Evolutionary conservation across 2,888 invertebrate genomes (phyloP).

Genomic region (Trissoscelio sp.): DNA sequence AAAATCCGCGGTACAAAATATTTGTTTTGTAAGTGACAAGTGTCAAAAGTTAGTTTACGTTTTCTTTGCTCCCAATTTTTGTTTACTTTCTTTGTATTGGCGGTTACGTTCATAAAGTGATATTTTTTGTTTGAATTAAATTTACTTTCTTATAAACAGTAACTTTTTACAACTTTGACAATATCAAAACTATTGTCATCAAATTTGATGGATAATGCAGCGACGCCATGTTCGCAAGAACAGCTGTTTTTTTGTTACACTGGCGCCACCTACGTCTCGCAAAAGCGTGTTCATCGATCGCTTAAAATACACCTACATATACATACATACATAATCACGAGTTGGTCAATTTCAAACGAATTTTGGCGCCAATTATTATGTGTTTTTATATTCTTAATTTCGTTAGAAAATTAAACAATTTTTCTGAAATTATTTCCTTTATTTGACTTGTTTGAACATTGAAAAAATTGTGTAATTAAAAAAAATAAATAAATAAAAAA

Average conservation of each 20-base stretch:
- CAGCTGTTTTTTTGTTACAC: constrained; percentile 56
- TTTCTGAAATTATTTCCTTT: too few relatives aligned
- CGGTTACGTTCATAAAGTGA: not conserved
- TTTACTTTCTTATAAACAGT: not conserved
- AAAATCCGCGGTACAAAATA: constrained; percentile 5
- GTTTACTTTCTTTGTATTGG: not conserved
- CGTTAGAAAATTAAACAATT: too few relatives aligned
- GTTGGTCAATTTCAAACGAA: too few relatives aligned
- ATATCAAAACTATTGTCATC: constrained; percentile 35
- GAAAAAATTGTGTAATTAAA: too few relatives aligned
- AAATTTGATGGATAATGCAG: constrained; percentile 46
- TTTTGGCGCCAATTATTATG: too few relatives aligned
- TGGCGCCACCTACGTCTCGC: constrained; percentile 35
- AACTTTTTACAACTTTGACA: not conserved
- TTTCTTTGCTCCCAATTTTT: not conserved
- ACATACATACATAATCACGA: too few relatives aligned
- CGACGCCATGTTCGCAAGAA: constrained; percentile 49
- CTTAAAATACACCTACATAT: too few relatives aligned
- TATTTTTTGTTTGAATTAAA: not conserved
- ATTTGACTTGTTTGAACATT: too few relatives aligned
- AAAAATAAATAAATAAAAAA: too few relatives aligned
- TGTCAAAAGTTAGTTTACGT: constrained; percentile 3
- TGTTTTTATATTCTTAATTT: too few relatives aligned
- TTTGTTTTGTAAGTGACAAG: constrained; percentile 6
- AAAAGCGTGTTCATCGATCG: not conserved